phyloP scores from a whole-genome alignment of 2,113 vertebrate genomes.

The Mus musculus region GRCm39 chr4:54056501-54057000 shows the following conservation, averaged over 20 bases:
- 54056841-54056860: not conserved
- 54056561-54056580: not conserved
- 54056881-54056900: slow-evolving; percentile 56
- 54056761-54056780: not conserved
- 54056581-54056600: slow-evolving; percentile 35
- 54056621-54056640: slow-evolving; percentile 37
- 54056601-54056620: not conserved
- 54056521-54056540: slow-evolving; percentile 27
- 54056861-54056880: slow-evolving; percentile 60
- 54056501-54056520: not conserved
- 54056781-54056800: not conserved
- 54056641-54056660: slow-evolving; percentile 54
- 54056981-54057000: not conserved
- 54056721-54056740: slow-evolving; percentile 18
- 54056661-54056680: not conserved
- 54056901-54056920: slow-evolving; percentile 17
- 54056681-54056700: not conserved
- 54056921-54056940: slow-evolving; percentile 24
- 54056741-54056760: not conserved
- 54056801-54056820: not conserved
- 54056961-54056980: slow-evolving; percentile 31
- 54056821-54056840: not conserved
- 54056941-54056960: slow-evolving; percentile 56
- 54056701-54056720: not conserved
- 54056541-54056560: slow-evolving; percentile 2